Conservation (phyloP, 2,797 vertebrate species). For the Poecile montanus region DNA sequence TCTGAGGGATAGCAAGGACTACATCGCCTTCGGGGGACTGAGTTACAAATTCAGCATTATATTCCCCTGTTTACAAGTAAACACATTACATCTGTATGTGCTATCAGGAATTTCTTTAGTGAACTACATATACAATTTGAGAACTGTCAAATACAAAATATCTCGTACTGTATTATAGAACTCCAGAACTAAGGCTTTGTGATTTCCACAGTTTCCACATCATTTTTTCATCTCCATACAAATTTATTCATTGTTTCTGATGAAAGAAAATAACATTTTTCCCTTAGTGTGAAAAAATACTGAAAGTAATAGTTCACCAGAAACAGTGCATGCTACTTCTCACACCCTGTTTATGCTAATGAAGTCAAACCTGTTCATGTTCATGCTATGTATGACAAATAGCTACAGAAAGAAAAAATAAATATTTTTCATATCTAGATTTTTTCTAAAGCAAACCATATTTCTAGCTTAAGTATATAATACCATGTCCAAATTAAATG, state of each 20-base stretch:
- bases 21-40: neutral
- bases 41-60: neutral
- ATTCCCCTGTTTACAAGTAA: neutral
- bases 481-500: neutral
- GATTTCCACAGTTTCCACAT: neutral
- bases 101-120: neutral
- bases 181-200: neutral
- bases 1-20: neutral
- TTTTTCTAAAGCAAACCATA: neutral
- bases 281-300: neutral
- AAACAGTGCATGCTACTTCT: neutral
- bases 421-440: neutral
- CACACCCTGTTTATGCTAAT: neutral
- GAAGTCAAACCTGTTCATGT: neutral
- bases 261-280: neutral
- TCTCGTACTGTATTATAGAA: neutral
- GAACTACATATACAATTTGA: neutral
- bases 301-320: neutral
- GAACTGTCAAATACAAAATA: neutral
- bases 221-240: neutral
- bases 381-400: neutral
- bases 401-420: neutral
- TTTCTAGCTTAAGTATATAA: neutral
- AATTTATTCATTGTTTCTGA: neutral
- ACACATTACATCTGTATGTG: neutral